phyloP scores from a whole-genome alignment of 2,113 vertebrate genomes.

The Petromus typicus region DNA sequence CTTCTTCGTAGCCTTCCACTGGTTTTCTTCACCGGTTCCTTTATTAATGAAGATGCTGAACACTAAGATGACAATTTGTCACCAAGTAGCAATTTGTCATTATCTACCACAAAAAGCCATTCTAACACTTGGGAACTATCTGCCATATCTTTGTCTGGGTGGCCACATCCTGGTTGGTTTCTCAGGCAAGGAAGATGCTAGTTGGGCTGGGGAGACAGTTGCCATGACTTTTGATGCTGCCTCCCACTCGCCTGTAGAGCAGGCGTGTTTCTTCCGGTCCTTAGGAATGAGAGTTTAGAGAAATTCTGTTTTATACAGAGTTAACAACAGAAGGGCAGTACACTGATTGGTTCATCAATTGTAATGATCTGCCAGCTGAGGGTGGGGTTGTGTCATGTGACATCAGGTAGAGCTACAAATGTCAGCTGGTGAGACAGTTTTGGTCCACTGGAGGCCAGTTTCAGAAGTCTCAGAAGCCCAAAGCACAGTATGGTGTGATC shows the following conservation, averaged over 20 bases:
- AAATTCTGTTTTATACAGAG: neutral
- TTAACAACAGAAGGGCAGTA: neutral
- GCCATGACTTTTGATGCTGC: neutral
- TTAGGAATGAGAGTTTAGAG: neutral
- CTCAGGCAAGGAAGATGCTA: neutral
- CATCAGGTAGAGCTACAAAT: fast-evolving
- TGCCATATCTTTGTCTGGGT: neutral
- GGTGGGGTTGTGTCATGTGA: neutral
- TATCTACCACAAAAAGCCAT: neutral
- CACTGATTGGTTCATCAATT: too few relatives aligned
- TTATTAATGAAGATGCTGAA: neutral
- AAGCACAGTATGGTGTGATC: neutral
- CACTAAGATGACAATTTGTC: neutral
- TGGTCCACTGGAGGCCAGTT: neutral
- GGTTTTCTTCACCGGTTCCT: neutral
- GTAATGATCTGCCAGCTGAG: neutral
- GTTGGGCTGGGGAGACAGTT: too few relatives aligned
- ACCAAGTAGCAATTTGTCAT: neutral
- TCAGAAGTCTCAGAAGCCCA: neutral
- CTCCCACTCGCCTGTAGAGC: neutral
- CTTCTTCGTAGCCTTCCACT: neutral
- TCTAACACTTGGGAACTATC: neutral
- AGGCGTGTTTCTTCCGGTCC: neutral
- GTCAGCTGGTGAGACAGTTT: neutral
- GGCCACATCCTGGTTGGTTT: neutral